These are phyloP conservation scores for Danio choprae DNA, from an alignment of 2,797 vertebrate species.

Conservation along the genomic window DNA sequence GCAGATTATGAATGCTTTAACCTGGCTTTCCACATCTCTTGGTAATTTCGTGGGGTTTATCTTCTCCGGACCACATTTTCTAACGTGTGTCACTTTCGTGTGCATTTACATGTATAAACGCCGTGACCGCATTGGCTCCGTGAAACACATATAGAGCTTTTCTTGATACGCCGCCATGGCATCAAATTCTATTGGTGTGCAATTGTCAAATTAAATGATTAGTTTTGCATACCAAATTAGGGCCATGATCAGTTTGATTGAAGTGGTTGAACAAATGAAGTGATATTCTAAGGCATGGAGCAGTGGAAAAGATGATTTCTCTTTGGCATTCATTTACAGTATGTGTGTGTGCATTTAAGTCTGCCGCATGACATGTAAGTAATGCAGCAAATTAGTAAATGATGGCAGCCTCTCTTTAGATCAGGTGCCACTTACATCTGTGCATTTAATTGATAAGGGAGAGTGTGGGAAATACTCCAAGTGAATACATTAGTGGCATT, in stretches of 20 bases:
- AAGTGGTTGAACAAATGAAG: constrained; percentile 44
- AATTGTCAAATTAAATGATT: constrained; percentile 26
- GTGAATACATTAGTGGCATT: constrained; percentile 37
- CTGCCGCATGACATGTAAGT: constrained; percentile 14
- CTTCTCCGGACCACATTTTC: constrained; percentile 48
- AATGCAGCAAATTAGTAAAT: constrained; percentile 44
- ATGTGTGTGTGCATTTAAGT: not conserved
- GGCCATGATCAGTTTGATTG: constrained; percentile 27
- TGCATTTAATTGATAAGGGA: constrained; percentile 42
- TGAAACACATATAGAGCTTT: constrained; percentile 8
- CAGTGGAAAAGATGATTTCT: constrained; percentile 9
- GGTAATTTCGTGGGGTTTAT: constrained; percentile 50
- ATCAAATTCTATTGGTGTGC: constrained; percentile 21
- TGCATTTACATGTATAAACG: constrained; percentile 32
- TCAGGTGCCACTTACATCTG: constrained; percentile 41
- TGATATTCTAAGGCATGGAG: constrained; percentile 23
- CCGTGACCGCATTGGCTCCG: not conserved
- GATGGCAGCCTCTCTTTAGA: constrained; percentile 25
- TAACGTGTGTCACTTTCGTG: not conserved
- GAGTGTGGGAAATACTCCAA: not conserved
- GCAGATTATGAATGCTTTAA: constrained; percentile 58
- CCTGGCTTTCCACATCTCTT: constrained; percentile 54
- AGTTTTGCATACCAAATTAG: constrained; percentile 36
- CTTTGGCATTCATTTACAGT: not conserved
- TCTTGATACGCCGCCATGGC: constrained; percentile 14